Evolutionary conservation across 2,113 vertebrate genomes (phyloP).

Genomic region (Meleagris gallopavo): DNA sequence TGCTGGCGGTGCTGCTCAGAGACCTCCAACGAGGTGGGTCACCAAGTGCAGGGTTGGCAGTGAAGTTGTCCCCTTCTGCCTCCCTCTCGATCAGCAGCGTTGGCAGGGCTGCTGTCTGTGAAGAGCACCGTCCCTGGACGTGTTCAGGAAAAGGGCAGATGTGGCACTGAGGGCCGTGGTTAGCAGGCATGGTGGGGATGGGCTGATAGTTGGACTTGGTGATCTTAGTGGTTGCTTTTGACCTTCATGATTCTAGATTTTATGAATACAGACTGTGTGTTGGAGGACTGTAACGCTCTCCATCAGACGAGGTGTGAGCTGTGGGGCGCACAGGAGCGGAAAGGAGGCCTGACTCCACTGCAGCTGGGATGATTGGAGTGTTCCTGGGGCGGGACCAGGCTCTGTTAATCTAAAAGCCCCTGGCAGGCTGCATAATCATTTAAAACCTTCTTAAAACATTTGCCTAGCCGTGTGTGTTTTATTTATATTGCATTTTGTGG

Average conservation of each 20-base stretch:
- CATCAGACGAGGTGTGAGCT: not conserved
- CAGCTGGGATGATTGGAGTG: not conserved
- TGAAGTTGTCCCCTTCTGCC: not conserved
- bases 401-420: constrained; percentile 6
- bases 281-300: not conserved
- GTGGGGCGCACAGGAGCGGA: not conserved
- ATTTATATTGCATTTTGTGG: constrained; percentile 15
- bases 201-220: not conserved
- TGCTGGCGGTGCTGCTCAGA: accelerated
- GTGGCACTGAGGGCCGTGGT: no score
- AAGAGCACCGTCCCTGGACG: not conserved
- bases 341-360: not conserved
- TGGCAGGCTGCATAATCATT: not conserved
- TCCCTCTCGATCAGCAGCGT: not conserved
- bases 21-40: not conserved
- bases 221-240: no score
- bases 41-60: not conserved
- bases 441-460: constrained; percentile 41
- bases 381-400: not conserved
- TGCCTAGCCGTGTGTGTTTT: constrained; percentile 10
- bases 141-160: no score
- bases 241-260: no score
- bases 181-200: no score
- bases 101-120: not conserved
- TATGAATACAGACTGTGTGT: not conserved